Evolutionary conservation across 2,113 vertebrate species (phyloP).

Genomic region (Alligator sinensis): DNA sequence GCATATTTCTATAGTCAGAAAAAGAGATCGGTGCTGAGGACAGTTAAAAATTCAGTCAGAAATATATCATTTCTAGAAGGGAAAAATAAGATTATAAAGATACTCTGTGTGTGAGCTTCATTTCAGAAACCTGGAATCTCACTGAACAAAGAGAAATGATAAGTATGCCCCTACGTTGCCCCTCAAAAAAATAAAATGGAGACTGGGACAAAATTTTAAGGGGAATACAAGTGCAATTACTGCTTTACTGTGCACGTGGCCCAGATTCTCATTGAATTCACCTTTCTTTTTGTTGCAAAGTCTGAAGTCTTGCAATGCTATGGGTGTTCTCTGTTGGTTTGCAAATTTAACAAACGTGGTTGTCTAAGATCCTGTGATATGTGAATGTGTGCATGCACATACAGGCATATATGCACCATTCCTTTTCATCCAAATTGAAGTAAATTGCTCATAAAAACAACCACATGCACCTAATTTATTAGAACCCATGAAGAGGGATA

Average conservation of each 20-base stretch:
- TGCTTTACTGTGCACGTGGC: neutral
- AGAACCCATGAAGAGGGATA: neutral
- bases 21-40: neutral
- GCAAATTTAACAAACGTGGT: neutral
- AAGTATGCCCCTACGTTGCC: neutral
- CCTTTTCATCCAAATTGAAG: neutral
- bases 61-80: neutral
- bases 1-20: neutral
- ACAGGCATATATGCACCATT: neutral
- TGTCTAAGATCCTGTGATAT: neutral
- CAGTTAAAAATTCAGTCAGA: neutral
- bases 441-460: neutral
- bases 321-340: neutral
- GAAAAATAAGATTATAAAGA: neutral
- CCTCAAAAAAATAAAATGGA: neutral
- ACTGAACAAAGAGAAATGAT: too few species aligned
- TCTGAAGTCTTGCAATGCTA: neutral
- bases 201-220: neutral
- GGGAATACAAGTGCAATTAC: neutral
- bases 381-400: neutral
- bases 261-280: neutral
- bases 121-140: too few species aligned
- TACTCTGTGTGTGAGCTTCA: neutral
- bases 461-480: neutral
- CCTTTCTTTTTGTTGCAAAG: neutral